Percentiles rank a stretch among this genome's conserved stretches.
Conservation (phyloP, 2,888 invertebrate species). For the Eucera pruinosa region DNA sequence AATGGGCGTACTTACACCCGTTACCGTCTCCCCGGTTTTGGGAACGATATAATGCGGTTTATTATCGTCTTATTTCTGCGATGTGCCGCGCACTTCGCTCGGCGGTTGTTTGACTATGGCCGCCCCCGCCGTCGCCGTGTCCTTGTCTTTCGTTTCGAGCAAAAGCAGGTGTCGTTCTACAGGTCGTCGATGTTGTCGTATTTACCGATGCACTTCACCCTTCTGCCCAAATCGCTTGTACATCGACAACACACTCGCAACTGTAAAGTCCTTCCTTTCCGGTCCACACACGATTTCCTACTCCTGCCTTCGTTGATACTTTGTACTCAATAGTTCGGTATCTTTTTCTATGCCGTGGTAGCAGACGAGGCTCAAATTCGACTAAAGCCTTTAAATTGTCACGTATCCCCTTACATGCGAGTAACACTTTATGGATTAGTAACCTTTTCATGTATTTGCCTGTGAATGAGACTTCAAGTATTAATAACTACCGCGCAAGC, state of each 20-base stretch:
- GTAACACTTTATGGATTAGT: too few relatives aligned
- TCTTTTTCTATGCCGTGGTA: constrained; percentile 60
- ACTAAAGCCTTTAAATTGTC: constrained; percentile 39
- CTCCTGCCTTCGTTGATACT: constrained; percentile 40
- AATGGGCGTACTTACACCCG: constrained; percentile 40
- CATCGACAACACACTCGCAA: constrained; percentile 20
- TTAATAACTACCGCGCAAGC: too few relatives aligned
- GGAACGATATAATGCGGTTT: constrained; percentile 51
- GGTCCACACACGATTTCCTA: constrained; percentile 35
- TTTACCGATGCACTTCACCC: constrained; percentile 8
- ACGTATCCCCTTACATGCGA: too few relatives aligned
- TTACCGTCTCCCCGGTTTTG: constrained; percentile 45
- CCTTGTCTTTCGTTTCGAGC: constrained; percentile 25
- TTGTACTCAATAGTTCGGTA: constrained; percentile 30
- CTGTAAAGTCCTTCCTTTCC: constrained; percentile 32
- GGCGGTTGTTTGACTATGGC: constrained; percentile 83
- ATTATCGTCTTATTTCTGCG: constrained; percentile 72
- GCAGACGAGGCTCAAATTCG: constrained; percentile 48
- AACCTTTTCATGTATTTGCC: too few relatives aligned
- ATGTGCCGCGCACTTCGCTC: constrained; percentile 71
- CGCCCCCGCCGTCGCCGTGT: constrained; percentile 64
- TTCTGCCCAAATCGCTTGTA: constrained; percentile 11
- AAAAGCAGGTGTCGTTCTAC: constrained; percentile 59
- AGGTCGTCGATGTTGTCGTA: constrained; percentile 48
- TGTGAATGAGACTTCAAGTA: too few relatives aligned